These are phyloP conservation scores for Zhengitettix transpicula DNA, from an alignment of 2,888 invertebrate species.

Conservation along the genomic window DNA sequence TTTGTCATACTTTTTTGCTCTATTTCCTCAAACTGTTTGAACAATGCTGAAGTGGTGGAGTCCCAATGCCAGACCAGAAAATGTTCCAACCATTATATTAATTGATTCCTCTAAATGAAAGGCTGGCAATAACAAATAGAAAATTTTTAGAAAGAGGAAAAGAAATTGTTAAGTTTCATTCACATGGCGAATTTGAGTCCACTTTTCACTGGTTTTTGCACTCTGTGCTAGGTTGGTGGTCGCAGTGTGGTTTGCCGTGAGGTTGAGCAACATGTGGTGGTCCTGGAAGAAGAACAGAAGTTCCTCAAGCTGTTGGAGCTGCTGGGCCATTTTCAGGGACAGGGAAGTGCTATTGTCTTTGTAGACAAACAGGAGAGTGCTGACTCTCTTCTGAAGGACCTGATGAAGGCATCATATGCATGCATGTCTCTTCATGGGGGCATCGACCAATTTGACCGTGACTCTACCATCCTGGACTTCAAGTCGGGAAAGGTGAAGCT, in stretches of 20 bases:
- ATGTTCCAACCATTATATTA: too few relatives aligned
- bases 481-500: slow-evolving; percentile 60
- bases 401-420: slow-evolving; percentile 91
- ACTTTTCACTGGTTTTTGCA: background rate
- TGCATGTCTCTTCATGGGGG: slow-evolving; percentile 97
- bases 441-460: slow-evolving; percentile 98
- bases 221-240: slow-evolving; percentile 57
- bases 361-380: slow-evolving; percentile 98
- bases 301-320: slow-evolving; percentile 93
- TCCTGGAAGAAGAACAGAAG: slow-evolving; percentile 92
- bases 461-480: slow-evolving; percentile 94
- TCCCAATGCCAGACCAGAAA: too few relatives aligned
- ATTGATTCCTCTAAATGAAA: too few relatives aligned
- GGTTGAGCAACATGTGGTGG: slow-evolving; percentile 85
- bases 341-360: slow-evolving; percentile 89
- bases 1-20: too few relatives aligned
- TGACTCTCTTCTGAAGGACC: slow-evolving; percentile 77
- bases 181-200: too few relatives aligned
- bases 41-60: too few relatives aligned
- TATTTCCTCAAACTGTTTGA: too few relatives aligned
- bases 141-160: too few relatives aligned
- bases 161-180: too few relatives aligned
- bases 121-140: too few relatives aligned
- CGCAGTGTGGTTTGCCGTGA: slow-evolving; percentile 95
- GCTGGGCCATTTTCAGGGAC: slow-evolving; percentile 84